Evolutionary conservation across 2,888 invertebrate genomes (phyloP), one percentile per base, ranked within the genome.

Genomic region (Trypoxylon attenuatum): DNA sequence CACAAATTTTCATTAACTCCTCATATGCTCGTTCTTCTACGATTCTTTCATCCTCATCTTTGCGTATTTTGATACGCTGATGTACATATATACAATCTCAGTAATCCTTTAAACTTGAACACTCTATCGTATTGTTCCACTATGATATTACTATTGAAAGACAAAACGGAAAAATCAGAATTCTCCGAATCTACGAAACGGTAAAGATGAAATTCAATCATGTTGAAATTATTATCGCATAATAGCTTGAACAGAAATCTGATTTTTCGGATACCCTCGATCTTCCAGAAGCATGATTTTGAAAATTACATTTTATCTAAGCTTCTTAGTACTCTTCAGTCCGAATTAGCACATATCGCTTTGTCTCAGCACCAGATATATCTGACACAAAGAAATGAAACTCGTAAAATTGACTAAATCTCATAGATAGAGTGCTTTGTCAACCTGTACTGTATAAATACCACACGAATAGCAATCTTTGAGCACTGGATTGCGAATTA

Each of bases 11-110:
- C n/a, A n/a, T n/a, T n/a, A n/a, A 39, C 15, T 38, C 54, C 19
- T 18, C 23, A 52, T 5, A 21, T 47, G 21, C 39, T 59, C 51
- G 23, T 47, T 59, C 18, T 67, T 65, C 38, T 52, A 56, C 41
- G 33, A 25, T 67, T 39, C 46, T 33, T 29, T 46, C 49, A 52
- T 29, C 29, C 23, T 49, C 19, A 47, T 25, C 27, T 52, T 13
- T 39, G 46, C 33, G 5, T 27, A 23, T n/a, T 52, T n/a, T 5
- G 38, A 29, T 18, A 41, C 25, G 18, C 21, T 8, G 4, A 21
- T 22, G n/a, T 25, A 46, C n/a, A n/a, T 33, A 29, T 27, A 46
- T 16, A 53, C 45, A 13, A 18, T 27, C 27, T 27, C 27, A 27
- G n/a, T 27, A n/a, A n/a, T 2, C 8, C 33, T 4, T 10, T 33